These are phyloP conservation scores for Lamellibrachia luymesi DNA, from an alignment of 1,140 invertebrate species.

Conservation along the genomic window DNA sequence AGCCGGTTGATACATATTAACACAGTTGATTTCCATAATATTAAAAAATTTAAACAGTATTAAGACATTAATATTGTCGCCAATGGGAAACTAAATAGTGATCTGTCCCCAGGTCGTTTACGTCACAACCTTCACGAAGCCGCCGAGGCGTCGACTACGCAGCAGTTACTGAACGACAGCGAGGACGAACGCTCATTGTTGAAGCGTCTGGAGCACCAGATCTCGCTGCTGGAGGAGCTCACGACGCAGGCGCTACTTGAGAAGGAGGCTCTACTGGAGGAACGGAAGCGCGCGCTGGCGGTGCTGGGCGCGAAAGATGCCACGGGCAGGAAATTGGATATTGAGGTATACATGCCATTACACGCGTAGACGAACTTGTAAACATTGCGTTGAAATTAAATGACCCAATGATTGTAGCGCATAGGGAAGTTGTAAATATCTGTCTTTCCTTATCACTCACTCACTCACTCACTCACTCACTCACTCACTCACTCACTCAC, in stretches of 20 bases:
- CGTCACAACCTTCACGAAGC: not conserved
- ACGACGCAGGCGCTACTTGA: not conserved
- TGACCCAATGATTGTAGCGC: no score
- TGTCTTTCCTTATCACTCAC: no score
- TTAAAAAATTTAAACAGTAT: no score
- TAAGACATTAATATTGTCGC: no score
- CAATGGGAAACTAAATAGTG: no score
- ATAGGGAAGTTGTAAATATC: no score
- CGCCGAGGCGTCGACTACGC: not conserved
- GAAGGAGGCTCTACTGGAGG: not conserved
- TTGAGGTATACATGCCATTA: not conserved
- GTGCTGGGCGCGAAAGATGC: not conserved
- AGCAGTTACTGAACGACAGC: not conserved
- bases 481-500: no score
- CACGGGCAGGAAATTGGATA: not conserved
- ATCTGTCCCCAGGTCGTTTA: not conserved
- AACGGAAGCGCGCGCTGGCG: not conserved
- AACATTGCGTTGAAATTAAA: no score
- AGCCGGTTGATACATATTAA: no score
- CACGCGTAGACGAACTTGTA: no score
- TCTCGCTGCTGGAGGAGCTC: not conserved
- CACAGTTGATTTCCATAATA: no score
- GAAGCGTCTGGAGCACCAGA: not conserved
- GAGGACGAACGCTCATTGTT: not conserved
- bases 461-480: no score